Evolutionary conservation across 2,888 invertebrate species (phyloP), one percentile per base, ranked within the genome.

Genomic region (Halictus ligatus): DNA sequence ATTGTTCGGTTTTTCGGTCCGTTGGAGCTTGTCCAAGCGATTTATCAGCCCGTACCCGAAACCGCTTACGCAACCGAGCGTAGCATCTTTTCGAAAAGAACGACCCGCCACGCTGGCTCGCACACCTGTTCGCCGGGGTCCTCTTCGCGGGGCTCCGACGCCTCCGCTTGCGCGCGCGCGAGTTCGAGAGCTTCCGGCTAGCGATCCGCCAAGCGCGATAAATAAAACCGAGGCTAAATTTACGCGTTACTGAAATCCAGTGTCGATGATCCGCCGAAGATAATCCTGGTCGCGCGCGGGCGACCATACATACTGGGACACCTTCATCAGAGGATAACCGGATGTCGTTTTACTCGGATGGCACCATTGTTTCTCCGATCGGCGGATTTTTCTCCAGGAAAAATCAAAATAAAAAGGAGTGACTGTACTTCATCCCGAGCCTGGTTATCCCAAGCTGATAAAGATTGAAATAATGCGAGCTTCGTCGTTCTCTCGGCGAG

Each of bases 101-200:
- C 69, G 79, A 80, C 82, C 29, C 21, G 67, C 43, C 50, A 48
- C 40, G 43, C n/a, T 8, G 67, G 35, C 72, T 82, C 48, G 78
- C 87, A 89, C 90, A 90, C 89, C 90, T 90, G 90, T 89, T 88
- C 73, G 78, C 40, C 46, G 21, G 15, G 21, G 21, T 21, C 54
- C 21, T 8, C 21, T 54, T 21, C 21, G 21, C 54, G 21, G 21
- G 13, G 13, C 8, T 7, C 54, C 54, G 21, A 18, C 54, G 8
- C 7, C 54, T 54, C 7, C 12, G 12, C 67, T 18, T 18, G 7
- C 67, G 18, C 0, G 35, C 2, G 60, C 4, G 35, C 35, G 35
- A 35, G 35, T 35, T 35, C 35, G n/a, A n/a, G 25, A n/a, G 25
- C 25, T 25, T n/a, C 60, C n/a, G 12, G 25, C 60, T 35, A 18